Evolutionary conservation across 2,797 vertebrate genomes (phyloP).

Genomic region (Picus viridis): DNA sequence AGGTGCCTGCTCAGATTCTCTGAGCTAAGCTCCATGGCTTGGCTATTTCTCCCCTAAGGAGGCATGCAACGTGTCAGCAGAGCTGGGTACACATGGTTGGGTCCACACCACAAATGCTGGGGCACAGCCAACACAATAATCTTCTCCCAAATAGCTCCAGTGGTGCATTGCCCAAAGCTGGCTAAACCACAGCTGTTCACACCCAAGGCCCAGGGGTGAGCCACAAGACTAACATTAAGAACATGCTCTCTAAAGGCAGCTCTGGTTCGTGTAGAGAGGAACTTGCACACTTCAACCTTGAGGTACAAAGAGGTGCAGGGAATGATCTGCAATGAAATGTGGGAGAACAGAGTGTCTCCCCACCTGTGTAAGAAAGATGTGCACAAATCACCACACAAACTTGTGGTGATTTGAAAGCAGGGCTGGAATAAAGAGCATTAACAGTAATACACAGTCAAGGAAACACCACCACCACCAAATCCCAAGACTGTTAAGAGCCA

Average conservation of each 20-base stretch:
- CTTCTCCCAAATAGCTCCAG: not conserved
- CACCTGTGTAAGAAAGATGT: not conserved
- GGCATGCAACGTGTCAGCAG: accelerated
- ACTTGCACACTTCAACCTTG: not conserved
- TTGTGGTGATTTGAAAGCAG: not conserved
- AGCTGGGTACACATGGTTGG: accelerated
- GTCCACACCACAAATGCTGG: not conserved
- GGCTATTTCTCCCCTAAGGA: not conserved
- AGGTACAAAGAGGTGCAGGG: not conserved
- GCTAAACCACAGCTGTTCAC: not conserved
- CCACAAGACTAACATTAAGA: not conserved
- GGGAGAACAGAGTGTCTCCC: not conserved
- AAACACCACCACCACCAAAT: not conserved
- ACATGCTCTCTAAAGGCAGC: accelerated
- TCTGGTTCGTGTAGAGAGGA: not conserved
- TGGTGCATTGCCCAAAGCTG: not conserved
- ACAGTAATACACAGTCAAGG: not conserved
- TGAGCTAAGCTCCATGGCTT: not conserved
- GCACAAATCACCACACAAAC: not conserved
- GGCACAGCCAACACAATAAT: not conserved
- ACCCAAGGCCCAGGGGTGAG: not conserved
- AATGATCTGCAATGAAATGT: not conserved
- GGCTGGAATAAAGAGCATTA: not conserved
- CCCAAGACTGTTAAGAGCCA: not conserved
- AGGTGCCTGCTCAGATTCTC: not conserved